Base-by-base conservation (phyloP, 2,113 vertebrate species). In the Nycticorax nycticorax region DNA sequence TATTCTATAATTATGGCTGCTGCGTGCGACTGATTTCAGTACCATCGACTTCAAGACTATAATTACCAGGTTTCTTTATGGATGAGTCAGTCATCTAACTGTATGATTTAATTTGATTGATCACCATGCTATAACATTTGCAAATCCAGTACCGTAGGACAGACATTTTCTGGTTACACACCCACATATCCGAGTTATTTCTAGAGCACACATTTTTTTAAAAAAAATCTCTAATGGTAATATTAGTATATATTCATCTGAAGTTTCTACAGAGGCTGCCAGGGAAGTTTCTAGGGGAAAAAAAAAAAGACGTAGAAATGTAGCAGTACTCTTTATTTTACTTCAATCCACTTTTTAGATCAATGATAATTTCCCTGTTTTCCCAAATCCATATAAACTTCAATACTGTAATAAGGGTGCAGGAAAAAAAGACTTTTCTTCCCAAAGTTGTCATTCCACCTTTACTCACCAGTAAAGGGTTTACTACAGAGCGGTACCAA, bases 41-140 rank as follows among this genome's bases (percentile, higher is more conserved):
- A 35, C 62, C 32, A 5, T 16, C 75, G 60, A 63, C 41, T 93
- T 69, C 35, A 73, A 77, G 55, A 56, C 43, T 59, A 4, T 60
- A 94, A 95, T 95, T 92, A 93, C 60, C 33, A 76, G 52, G 57
- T 94, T 96, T 95, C 78, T 84, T 88, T 35, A 75, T 73, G 91
- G 67, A 89, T 89, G 57, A 80, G 59, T 82, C 93, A 85, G 77
- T 78, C 89, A 87, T 89, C 48, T 79, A 50, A 37, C 60, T 69
- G 10, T 66, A n/a, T 22, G 85, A 79, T 95, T 97, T 92, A 23
- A 92, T 83, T 19, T 85, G 41, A 88, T 63, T 76, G 63, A 90
- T 27, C 82, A 50, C 67, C 72, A 75, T 8, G 23, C 57, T 67
- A 30, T n/a, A 57, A 35, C 32, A 37, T 47, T 63, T 92, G 33